Evolutionary conservation across 2,113 vertebrate species (phyloP).

Genomic region (human (Homo sapiens)): GRCh38 chr2:179830001-179830500

Average conservation of each 20-base stretch:
- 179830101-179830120: neutral
- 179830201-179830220: neutral
- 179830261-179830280: neutral
- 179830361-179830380: neutral
- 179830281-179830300: neutral
- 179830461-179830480: neutral
- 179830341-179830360: neutral
- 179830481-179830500: neutral
- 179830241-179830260: neutral
- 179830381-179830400: neutral
- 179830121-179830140: neutral
- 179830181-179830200: neutral
- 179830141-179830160: neutral
- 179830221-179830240: neutral
- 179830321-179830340: neutral
- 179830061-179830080: neutral
- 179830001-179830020: constrained; percentile 3
- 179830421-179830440: neutral
- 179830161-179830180: neutral
- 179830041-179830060: neutral
- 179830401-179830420: neutral
- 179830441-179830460: neutral
- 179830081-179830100: neutral
- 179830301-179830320: neutral
- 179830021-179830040: neutral